Evolutionary conservation across 2,888 invertebrate species (phyloP).

Genomic region (Ametastegia equiseti): DNA sequence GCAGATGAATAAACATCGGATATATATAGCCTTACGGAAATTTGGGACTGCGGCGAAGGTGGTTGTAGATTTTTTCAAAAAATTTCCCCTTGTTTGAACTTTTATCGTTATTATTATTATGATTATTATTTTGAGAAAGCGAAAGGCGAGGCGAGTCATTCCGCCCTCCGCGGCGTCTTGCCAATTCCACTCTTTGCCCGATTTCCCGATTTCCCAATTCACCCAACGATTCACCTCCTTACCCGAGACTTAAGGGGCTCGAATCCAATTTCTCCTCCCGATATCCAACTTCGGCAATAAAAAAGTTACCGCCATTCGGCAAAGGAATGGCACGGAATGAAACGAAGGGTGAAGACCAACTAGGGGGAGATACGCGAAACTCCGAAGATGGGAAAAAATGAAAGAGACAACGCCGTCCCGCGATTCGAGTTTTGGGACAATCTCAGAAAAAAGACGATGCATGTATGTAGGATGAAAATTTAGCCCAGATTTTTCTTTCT

Average conservation of each 20-base stretch:
- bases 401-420: constrained; percentile 20
- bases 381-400: constrained; percentile 22
- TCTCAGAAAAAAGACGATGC: constrained; percentile 45
- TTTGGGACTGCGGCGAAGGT: not conserved
- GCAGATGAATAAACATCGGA: not conserved
- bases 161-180: constrained; percentile 6
- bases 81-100: not conserved
- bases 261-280: constrained; percentile 66
- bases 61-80: not conserved
- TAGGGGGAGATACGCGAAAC: constrained; percentile 52
- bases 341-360: constrained; percentile 48
- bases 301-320: constrained; percentile 64
- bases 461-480: too few species aligned
- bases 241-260: constrained; percentile 51
- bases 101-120: too few species aligned
- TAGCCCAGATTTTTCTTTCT: not conserved
- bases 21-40: not conserved
- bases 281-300: constrained; percentile 73
- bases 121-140: not conserved
- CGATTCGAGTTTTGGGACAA: constrained; percentile 19
- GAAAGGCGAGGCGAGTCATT: not conserved
- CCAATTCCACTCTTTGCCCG: constrained; percentile 46
- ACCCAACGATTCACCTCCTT: constrained; percentile 48
- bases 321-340: constrained; percentile 48
- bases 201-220: constrained; percentile 48